Conservation (phyloP, 2,888 invertebrate species). For the Hypolimnas misippus region DNA sequence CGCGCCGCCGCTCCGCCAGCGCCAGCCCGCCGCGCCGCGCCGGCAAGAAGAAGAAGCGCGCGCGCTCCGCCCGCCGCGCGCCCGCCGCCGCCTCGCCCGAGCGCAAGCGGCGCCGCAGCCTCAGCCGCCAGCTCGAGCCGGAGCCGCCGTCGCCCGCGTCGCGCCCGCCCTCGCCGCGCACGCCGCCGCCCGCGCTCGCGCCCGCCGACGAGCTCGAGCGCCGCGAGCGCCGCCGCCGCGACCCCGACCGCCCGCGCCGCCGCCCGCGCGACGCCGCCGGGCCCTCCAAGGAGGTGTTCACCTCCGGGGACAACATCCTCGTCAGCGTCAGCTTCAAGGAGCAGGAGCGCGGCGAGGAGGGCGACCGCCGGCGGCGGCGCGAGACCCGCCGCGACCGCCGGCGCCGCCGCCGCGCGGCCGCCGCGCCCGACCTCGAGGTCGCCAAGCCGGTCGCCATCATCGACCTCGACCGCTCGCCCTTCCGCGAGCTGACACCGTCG, state of each 20-base stretch:
- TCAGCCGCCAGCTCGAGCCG: constrained; percentile 50
- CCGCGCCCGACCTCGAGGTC: constrained; percentile 47
- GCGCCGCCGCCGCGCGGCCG: constrained; percentile 48
- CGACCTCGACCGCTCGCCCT: constrained; percentile 93
- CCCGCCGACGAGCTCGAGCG: constrained; percentile 62
- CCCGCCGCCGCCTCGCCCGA: constrained; percentile 56
- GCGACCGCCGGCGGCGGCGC: constrained; percentile 56
- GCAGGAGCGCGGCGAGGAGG: constrained; percentile 70
- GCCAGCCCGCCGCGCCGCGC: constrained; percentile 55
- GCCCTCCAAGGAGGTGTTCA: constrained; percentile 95
- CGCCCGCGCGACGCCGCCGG: constrained; percentile 58
- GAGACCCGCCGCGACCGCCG: constrained; percentile 48
- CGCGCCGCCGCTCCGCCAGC: constrained; percentile 52
- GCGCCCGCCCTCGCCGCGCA: constrained; percentile 85
- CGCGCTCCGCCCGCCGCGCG: constrained; percentile 53
- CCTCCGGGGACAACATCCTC: constrained; percentile 95
- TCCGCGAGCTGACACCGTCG: constrained; percentile 91
- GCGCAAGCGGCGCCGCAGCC: constrained; percentile 61
- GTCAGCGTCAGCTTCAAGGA: constrained; percentile 96
- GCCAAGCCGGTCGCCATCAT: constrained; percentile 92
- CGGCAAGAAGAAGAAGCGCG: constrained; percentile 62
- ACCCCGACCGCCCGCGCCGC: constrained; percentile 41
- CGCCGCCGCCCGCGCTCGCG: constrained; percentile 82
- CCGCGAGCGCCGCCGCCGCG: constrained; percentile 48
- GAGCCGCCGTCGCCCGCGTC: constrained; percentile 57